These are phyloP conservation scores for Phymastichus coffea DNA, from an alignment of 1,140 invertebrate genomes.

Conservation along the genomic window DNA sequence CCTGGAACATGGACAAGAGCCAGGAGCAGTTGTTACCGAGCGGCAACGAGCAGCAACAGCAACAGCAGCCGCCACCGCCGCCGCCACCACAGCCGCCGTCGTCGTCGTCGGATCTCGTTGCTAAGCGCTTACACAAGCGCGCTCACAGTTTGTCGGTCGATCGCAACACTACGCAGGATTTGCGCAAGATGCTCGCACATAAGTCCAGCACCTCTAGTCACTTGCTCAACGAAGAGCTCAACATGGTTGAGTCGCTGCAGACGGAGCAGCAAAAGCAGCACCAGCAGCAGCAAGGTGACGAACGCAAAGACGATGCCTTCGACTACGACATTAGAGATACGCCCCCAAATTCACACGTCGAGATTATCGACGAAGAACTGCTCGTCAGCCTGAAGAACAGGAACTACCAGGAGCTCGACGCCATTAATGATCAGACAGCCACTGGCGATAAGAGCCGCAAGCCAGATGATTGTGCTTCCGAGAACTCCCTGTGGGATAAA, in stretches of 20 bases:
- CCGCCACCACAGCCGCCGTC: slow-evolving; percentile 22
- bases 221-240: slow-evolving; percentile 42
- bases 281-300: background rate
- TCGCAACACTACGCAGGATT: slow-evolving; percentile 40
- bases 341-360: slow-evolving; percentile 52
- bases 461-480: slow-evolving; percentile 42
- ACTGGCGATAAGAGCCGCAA: background rate
- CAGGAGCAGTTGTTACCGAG: background rate
- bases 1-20: slow-evolving; percentile 58
- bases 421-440: background rate
- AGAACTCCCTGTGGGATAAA: slow-evolving; percentile 46
- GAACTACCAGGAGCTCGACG: slow-evolving; percentile 38
- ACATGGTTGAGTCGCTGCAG: background rate
- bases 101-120: background rate
- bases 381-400: slow-evolving; percentile 31
- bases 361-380: slow-evolving; percentile 42
- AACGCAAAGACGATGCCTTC: slow-evolving; percentile 35
- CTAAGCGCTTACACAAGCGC: slow-evolving; percentile 53
- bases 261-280: background rate
- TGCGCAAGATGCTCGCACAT: slow-evolving; percentile 36
- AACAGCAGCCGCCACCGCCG: slow-evolving; percentile 23
- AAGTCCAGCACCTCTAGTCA: slow-evolving; percentile 45
- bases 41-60: background rate
- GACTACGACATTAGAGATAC: slow-evolving; percentile 49
- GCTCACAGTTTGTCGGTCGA: slow-evolving; percentile 62